Percentiles rank a stretch among this genome's conserved stretches.
These are phyloP conservation scores for Copidosoma aretas DNA, from an alignment of 2,888 invertebrate species.

Conservation along the genomic window DNA sequence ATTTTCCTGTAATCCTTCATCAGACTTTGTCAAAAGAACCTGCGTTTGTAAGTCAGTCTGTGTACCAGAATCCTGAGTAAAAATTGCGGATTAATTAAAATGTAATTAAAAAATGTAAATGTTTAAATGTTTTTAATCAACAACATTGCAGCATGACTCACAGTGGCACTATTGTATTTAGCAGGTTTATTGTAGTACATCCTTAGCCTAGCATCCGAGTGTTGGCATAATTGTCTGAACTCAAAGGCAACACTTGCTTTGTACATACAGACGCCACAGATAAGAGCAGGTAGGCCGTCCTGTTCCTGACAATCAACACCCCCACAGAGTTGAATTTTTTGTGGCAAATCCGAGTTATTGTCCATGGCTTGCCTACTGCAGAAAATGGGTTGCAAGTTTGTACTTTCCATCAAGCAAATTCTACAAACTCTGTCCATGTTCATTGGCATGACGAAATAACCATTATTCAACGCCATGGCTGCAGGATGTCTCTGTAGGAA, in stretches of 20 bases:
- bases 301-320: conserved; percentile 58
- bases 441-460: conserved; percentile 54
- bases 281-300: conserved; percentile 59
- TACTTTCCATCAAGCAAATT: conserved; percentile 57
- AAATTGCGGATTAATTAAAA: conserved; percentile 20
- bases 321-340: conserved; percentile 59
- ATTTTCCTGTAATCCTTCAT: conserved; percentile 45
- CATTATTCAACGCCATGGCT: conserved; percentile 52
- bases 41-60: conserved; percentile 55
- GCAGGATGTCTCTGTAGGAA: conserved; percentile 27
- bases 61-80: conserved; percentile 54
- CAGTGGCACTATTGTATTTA: conserved; percentile 44
- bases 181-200: conserved; percentile 58
- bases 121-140: not conserved
- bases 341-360: conserved; percentile 49
- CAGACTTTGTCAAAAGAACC: conserved; percentile 50
- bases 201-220: conserved; percentile 57
- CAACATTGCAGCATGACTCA: not conserved
- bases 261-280: conserved; percentile 58
- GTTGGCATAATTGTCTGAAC: conserved; percentile 59
- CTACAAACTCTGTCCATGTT: conserved; percentile 58
- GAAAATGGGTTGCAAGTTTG: conserved; percentile 57
- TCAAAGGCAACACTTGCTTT: conserved; percentile 60
- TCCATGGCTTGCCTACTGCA: conserved; percentile 50
- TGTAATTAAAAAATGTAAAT: not conserved